Evolutionary conservation across 2,113 vertebrate species (phyloP).

Genomic region (Cariama cristata): DNA sequence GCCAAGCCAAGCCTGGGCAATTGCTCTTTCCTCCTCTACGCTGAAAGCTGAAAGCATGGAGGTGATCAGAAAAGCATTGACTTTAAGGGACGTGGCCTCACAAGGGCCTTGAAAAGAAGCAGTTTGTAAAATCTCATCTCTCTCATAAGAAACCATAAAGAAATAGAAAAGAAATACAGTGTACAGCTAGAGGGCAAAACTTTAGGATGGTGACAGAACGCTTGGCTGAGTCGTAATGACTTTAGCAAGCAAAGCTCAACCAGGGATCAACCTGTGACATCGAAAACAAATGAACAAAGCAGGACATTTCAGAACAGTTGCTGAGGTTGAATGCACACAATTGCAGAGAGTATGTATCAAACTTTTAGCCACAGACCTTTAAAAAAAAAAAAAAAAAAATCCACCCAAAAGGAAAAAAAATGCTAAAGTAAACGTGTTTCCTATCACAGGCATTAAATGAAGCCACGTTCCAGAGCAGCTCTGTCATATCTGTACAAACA

Average conservation of each 20-base stretch:
- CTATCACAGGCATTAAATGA: neutral
- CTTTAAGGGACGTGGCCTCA: neutral
- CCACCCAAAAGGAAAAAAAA: neutral
- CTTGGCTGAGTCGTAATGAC: neutral
- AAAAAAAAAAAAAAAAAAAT: neutral
- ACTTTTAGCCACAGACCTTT: neutral
- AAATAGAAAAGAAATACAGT: neutral
- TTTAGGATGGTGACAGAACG: neutral
- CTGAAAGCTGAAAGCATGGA: neutral
- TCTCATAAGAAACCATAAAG: neutral
- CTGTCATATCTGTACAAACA: neutral
- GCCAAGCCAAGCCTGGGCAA: neutral
- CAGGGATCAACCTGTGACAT: neutral
- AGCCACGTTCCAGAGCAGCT: neutral
- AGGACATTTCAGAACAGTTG: neutral
- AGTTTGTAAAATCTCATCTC: neutral
- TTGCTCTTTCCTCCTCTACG: neutral
- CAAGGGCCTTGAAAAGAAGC: neutral
- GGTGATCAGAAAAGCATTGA: neutral
- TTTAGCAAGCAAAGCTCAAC: neutral
- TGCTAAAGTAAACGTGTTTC: neutral
- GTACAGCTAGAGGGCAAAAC: slow-evolving; percentile 1
- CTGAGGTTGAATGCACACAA: neutral
- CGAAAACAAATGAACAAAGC: neutral
- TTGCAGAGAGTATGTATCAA: neutral